Evolutionary conservation across 2,888 invertebrate species (phyloP).

Genomic region (Cotesia congregata): DNA sequence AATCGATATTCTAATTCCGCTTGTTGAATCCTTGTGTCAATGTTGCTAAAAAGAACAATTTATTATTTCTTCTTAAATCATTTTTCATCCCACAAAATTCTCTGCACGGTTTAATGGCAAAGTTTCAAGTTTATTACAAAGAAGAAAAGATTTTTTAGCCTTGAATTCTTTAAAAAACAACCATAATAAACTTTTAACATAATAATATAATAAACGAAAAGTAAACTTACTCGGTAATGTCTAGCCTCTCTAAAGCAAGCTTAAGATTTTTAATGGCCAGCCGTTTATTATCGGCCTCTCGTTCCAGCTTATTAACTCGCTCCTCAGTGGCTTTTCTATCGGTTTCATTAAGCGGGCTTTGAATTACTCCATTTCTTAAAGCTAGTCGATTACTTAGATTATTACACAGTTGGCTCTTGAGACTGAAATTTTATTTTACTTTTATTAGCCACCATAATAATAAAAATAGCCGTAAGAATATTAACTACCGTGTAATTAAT

Average conservation of each 20-base stretch:
- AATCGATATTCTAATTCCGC: slow-evolving; percentile 91
- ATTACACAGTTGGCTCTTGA: slow-evolving; percentile 79
- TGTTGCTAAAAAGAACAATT: slow-evolving; percentile 76
- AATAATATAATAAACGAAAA: slow-evolving; percentile 40
- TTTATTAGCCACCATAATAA: not conserved
- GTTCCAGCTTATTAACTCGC: slow-evolving; percentile 74
- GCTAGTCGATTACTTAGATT: slow-evolving; percentile 72
- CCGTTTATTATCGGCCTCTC: slow-evolving; percentile 84
- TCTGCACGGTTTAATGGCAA: too few species aligned
- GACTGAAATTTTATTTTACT: slow-evolving; percentile 62
- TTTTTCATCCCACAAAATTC: too few species aligned
- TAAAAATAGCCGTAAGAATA: not conserved
- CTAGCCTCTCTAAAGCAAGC: slow-evolving; percentile 84
- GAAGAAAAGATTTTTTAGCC: too few species aligned
- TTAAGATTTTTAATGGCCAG: slow-evolving; percentile 86
- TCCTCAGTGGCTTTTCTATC: slow-evolving; percentile 76
- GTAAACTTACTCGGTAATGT: slow-evolving; percentile 87
- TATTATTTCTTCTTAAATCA: too few species aligned
- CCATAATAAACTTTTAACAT: slow-evolving; percentile 10
- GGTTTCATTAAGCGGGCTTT: slow-evolving; percentile 70
- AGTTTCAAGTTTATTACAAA: too few species aligned
- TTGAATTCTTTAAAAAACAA: not conserved
- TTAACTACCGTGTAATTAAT: too few species aligned
- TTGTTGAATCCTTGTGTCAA: slow-evolving; percentile 90
- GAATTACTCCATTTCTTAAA: slow-evolving; percentile 66